These are phyloP conservation scores for Galeopsomyia nigrocyanea DNA, from an alignment of 2,888 invertebrate species.

Conservation along the genomic window DNA sequence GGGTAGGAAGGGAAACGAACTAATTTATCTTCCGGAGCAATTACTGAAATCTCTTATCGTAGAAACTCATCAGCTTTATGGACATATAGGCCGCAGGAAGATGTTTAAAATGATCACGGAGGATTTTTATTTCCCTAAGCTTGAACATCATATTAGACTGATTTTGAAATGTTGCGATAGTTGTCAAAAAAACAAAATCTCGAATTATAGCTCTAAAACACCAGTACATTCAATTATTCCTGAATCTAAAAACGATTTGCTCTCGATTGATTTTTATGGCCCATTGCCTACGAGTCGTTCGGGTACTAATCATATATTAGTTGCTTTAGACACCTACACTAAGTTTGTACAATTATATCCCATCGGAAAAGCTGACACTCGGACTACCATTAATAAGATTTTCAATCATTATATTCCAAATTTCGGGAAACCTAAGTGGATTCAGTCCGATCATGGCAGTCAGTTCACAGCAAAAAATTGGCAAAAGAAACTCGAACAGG, in stretches of 20 bases:
- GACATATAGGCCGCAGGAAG: neutral
- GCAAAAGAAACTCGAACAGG: no score
- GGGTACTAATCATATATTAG: no score
- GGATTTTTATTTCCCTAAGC: neutral
- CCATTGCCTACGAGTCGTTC: no score
- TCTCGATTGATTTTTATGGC: slow-evolving; percentile 7
- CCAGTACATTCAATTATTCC: neutral
- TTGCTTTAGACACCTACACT: no score
- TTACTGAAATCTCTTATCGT: neutral
- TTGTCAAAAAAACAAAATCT: neutral
- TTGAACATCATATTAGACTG: neutral
- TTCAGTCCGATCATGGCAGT: no score
- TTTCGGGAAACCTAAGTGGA: no score
- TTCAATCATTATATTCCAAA: no score
- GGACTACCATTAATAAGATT: no score
- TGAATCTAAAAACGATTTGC: neutral
- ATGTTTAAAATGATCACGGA: neutral
- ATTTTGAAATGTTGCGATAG: neutral
- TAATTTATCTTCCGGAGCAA: neutral
- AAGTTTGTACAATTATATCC: no score
- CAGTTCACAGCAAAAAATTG: no score
- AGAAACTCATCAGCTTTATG: slow-evolving; percentile 1
- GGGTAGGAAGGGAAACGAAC: neutral
- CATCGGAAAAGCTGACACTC: no score
- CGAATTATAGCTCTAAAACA: neutral